Base-by-base conservation (phyloP, 2,797 vertebrate genomes). In the Atherinosoma microstoma region DNA sequence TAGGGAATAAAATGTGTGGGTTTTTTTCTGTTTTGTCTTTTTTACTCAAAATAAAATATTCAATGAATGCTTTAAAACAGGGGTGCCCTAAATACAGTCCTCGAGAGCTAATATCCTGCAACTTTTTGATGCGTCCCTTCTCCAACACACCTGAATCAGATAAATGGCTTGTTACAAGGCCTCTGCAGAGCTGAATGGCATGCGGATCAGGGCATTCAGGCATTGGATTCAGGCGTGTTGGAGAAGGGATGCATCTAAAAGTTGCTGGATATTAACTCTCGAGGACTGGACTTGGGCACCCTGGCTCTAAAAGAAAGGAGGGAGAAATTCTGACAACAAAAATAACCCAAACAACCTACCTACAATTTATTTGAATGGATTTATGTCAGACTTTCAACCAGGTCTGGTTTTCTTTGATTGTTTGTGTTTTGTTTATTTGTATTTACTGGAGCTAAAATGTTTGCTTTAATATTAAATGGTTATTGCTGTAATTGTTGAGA, bases 381-480 rank as follows among this genome's bases (percentile, higher is more conserved):
- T 63, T 68, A 47, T 78, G 65, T 80, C 64, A 58, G 54, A 56
- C 73, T 79, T 80, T 82, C 13, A 73, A 45, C 77, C 72, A 77
- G 81, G 78, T 85, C 73, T 63, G n/a, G 36, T 67, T 89, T 87
- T 87, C 78, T 79, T 74, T 70, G 79, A 16, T 70, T 80, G 70
- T 80, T 76, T 84, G 72, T 83, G 64, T n/a, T 79, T 82, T 61
- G 67, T 79, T 83, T 63, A 42, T 84, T 88, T 81, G 67, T 85
- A 89, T 88, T 86, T 89, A 88, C 84, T 92, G 84, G 84, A 91
- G 84, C 80, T 87, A 58, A 77, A 73, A 56, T 40, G 73, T 88
- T 82, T 84, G 76, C 15, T 76, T 82, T 74, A 72, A 61, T 70
- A 80, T 71, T 29, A 82, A 65, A 76, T 64, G 27, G 38, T 62